phyloP scores from a whole-genome alignment of 2,888 invertebrate species.

The Diaprepes abbreviatus region DNA sequence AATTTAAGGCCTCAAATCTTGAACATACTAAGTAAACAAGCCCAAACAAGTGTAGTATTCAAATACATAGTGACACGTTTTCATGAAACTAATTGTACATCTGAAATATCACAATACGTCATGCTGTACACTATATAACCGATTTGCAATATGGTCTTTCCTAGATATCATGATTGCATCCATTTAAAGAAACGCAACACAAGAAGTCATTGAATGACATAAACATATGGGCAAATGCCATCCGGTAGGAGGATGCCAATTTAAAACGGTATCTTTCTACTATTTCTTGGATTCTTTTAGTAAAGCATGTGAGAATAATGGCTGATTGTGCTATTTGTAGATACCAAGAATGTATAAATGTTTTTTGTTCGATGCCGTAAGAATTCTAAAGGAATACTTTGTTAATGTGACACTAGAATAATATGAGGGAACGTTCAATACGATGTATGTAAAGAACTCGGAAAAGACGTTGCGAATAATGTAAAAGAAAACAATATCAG shows the following conservation, averaged over 20 bases:
- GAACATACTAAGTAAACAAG: too few species aligned
- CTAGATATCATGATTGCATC: constrained; percentile 27
- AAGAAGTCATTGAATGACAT: constrained; percentile 33
- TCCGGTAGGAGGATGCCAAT: constrained; percentile 39
- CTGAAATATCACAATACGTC: too few species aligned
- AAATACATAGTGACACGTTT: too few species aligned
- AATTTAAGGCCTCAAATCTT: too few species aligned
- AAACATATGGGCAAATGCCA: constrained; percentile 36
- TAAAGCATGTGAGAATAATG: constrained; percentile 15
- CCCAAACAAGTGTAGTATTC: too few species aligned
- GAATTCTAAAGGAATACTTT: neutral
- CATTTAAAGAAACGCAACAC: constrained; percentile 32
- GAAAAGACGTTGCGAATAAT: neutral
- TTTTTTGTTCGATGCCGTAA: neutral
- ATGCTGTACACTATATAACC: constrained; percentile 20
- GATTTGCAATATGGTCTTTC: constrained; percentile 29
- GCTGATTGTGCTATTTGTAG: constrained; percentile 22
- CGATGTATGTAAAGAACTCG: neutral
- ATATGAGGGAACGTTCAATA: neutral
- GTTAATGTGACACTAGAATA: neutral
- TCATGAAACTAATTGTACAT: too few species aligned
- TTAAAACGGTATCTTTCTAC: constrained; percentile 24
- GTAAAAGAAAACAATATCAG: too few species aligned
- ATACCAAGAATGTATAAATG: neutral
- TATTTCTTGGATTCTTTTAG: constrained; percentile 25